Percentiles rank a stretch among this genome's conserved stretches.
Evolutionary conservation across 2,888 invertebrate genomes (phyloP).

Genomic region (Clunio marinus): DNA sequence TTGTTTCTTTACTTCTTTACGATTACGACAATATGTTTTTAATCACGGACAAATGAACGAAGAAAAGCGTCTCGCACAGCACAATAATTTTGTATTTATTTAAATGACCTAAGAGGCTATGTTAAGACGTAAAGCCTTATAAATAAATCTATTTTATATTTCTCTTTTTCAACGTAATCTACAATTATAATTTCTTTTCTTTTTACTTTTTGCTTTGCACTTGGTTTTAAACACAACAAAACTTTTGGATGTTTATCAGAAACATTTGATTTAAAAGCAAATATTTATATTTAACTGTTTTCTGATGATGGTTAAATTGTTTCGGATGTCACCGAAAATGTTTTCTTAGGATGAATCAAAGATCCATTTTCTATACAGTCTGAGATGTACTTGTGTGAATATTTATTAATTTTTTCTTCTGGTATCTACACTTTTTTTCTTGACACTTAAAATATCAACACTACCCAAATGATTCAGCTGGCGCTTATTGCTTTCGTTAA

Average conservation of each 20-base stretch:
- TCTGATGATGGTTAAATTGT: no score
- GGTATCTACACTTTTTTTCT: conserved; percentile 8
- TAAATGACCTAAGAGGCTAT: background rate
- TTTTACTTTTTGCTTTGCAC: background rate
- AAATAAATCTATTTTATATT: no score
- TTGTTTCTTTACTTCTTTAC: background rate
- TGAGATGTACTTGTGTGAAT: no score
- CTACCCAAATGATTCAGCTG: conserved; percentile 1
- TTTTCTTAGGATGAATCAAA: no score
- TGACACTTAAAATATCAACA: background rate
- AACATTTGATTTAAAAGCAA: background rate
- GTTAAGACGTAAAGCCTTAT: no score
- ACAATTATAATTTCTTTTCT: background rate
- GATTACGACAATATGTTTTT: conserved; percentile 3
- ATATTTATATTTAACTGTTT: conserved; percentile 20
- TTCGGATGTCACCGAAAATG: no score
- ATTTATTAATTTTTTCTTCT: conserved; percentile 22
- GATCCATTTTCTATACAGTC: no score
- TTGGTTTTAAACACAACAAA: background rate
- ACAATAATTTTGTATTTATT: no score
- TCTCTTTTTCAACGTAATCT: background rate
- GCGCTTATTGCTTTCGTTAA: conserved; percentile 20
- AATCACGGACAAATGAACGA: background rate
- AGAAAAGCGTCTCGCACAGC: background rate
- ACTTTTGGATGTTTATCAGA: conserved; percentile 6